These are phyloP conservation scores for Falco cherrug DNA, from an alignment of 2,797 vertebrate genomes.

Conservation along the genomic window DNA sequence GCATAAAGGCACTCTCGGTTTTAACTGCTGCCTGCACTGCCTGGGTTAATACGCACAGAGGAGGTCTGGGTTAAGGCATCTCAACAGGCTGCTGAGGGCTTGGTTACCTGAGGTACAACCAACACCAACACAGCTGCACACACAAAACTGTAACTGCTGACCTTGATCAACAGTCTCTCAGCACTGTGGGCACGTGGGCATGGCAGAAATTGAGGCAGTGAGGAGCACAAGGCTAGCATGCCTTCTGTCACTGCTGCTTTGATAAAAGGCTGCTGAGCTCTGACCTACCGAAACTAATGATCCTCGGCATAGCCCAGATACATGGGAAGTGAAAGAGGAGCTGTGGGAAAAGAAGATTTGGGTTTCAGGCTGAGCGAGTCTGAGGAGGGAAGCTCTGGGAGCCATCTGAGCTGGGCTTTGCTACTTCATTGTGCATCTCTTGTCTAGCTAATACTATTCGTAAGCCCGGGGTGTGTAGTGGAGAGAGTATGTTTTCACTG, in stretches of 20 bases:
- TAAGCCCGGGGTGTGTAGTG: not conserved
- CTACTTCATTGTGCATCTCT: not conserved
- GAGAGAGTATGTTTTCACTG: not conserved
- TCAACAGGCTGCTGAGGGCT: not conserved
- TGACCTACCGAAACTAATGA: not conserved
- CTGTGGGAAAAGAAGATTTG: not conserved
- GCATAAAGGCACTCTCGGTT: not conserved
- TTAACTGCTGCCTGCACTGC: not conserved
- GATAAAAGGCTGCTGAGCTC: not conserved
- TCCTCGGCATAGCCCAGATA: not conserved
- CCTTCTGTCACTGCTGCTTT: not conserved
- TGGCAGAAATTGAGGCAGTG: not conserved
- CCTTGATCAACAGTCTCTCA: not conserved
- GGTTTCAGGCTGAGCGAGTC: not conserved
- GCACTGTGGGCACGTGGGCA: not conserved
- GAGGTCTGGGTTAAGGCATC: not conserved
- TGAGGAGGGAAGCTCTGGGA: not conserved
- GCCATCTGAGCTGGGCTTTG: not conserved
- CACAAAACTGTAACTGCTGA: not conserved
- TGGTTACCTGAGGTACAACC: not conserved
- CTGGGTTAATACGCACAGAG: not conserved
- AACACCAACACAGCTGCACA: not conserved
- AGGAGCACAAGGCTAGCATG: not conserved
- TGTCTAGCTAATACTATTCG: not conserved
- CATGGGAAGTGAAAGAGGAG: not conserved